These are phyloP conservation scores for Gymnosoma rotundatum DNA, from an alignment of 2,888 invertebrate species.

Conservation along the genomic window DNA sequence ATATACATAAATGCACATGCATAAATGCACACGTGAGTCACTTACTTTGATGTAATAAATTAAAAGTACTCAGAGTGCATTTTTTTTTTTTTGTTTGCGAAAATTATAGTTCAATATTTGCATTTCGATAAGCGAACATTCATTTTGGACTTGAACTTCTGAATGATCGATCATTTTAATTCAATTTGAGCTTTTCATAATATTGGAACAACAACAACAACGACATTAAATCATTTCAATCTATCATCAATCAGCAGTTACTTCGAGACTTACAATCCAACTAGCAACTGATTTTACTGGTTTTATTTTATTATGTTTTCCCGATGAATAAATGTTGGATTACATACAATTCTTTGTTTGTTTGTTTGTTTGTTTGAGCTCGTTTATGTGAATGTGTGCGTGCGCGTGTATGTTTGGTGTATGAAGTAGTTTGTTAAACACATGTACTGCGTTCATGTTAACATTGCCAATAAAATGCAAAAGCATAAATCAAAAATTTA, in stretches of 20 bases:
- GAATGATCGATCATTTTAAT: slow-evolving; percentile 29
- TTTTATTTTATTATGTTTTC: slow-evolving; percentile 13
- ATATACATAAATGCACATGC: neutral
- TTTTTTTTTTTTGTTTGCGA: neutral
- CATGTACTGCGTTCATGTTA: slow-evolving; percentile 62
- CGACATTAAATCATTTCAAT: slow-evolving; percentile 16
- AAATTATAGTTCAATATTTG: neutral
- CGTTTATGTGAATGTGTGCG: neutral
- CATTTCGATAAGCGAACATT: neutral
- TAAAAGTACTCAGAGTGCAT: slow-evolving; percentile 1
- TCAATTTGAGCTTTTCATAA: neutral
- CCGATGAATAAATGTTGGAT: slow-evolving; percentile 43
- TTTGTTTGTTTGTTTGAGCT: neutral
- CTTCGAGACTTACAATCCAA: slow-evolving; percentile 6
- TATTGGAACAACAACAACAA: neutral
- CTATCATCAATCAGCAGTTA: slow-evolving; percentile 26
- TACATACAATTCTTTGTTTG: neutral
- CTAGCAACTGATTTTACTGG: neutral
- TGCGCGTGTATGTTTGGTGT: neutral
- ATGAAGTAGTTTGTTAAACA: slow-evolving; percentile 49
- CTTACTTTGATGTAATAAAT: neutral
- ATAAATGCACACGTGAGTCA: neutral
- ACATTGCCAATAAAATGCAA: slow-evolving; percentile 66
- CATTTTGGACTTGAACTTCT: slow-evolving; percentile 25
- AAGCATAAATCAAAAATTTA: slow-evolving; percentile 65